These are phyloP conservation scores for Yponomeuta malinellus DNA, from an alignment of 2,888 invertebrate genomes.

Conservation along the genomic window DNA sequence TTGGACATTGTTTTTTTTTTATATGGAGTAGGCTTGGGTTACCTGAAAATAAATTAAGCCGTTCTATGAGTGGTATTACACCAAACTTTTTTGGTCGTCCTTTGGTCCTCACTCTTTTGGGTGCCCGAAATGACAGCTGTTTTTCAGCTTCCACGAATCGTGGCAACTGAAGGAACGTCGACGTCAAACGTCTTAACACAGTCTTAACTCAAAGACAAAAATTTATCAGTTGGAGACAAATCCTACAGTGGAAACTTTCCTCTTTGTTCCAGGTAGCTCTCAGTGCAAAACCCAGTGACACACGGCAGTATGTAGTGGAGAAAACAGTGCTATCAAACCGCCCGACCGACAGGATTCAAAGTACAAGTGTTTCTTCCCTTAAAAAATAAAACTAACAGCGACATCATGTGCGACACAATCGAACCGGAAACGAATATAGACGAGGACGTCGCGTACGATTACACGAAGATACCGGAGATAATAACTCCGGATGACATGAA, in stretches of 20 bases:
- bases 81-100: too few relatives aligned
- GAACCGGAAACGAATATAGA: slow-evolving; percentile 45
- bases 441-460: slow-evolving; percentile 27
- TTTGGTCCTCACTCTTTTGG: too few relatives aligned
- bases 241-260: slow-evolving; percentile 2
- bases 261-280: slow-evolving; percentile 55
- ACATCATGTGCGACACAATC: slow-evolving; percentile 50
- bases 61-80: too few relatives aligned
- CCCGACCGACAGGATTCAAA: slow-evolving; percentile 9
- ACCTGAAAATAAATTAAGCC: too few relatives aligned
- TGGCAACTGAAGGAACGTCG: too few relatives aligned
- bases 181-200: too few relatives aligned
- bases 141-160: too few relatives aligned
- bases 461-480: slow-evolving; percentile 58
- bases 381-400: slow-evolving; percentile 3
- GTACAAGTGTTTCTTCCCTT: slow-evolving; percentile 8
- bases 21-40: too few relatives aligned
- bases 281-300: slow-evolving; percentile 40
- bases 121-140: too few relatives aligned
- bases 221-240: background rate
- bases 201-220: too few relatives aligned
- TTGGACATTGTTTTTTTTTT: too few relatives aligned
- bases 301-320: slow-evolving; percentile 64
- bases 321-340: slow-evolving; percentile 18
- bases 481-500: slow-evolving; percentile 66